A percentile compares a stretch with the other conserved stretches of the same genome.
phyloP scores from a whole-genome alignment of 1,140 invertebrate genomes.

The Pectinophora gossypiella region DNA sequence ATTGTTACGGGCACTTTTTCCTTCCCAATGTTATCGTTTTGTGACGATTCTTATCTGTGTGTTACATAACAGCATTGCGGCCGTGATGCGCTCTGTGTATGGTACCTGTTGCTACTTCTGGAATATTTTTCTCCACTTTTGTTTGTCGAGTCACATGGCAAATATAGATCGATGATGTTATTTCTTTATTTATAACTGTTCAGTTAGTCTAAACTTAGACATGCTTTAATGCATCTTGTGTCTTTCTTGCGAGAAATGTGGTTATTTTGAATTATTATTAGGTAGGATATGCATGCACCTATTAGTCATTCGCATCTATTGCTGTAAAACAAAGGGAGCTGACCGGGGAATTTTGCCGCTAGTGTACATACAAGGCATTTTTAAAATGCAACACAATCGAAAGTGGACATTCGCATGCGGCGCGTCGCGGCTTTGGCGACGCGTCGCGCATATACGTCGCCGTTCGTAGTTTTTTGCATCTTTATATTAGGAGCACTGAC shows the following conservation, averaged over 20 bases:
- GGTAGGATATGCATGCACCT: neutral
- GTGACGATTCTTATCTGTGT: neutral
- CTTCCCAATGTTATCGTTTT: neutral
- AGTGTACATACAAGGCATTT: slow-evolving; percentile 25
- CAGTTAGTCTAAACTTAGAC: too few species aligned
- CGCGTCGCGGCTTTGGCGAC: slow-evolving; percentile 29
- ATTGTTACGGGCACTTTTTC: slow-evolving; percentile 1
- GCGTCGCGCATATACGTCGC: slow-evolving; percentile 41
- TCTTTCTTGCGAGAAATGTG: too few species aligned
- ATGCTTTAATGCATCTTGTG: too few species aligned
- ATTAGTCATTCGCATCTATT: slow-evolving; percentile 3
- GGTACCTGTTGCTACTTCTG: too few species aligned
- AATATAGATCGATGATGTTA: too few species aligned
- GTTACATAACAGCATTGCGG: neutral
- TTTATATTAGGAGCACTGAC: slow-evolving; percentile 73
- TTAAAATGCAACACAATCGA: slow-evolving; percentile 60
- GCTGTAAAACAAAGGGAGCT: slow-evolving; percentile 25
- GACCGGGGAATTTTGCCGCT: slow-evolving; percentile 10
- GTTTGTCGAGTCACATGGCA: too few species aligned
- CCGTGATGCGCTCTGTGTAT: too few species aligned
- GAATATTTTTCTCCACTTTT: too few species aligned
- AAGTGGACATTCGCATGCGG: slow-evolving; percentile 60
- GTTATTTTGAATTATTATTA: slow-evolving; percentile 1
- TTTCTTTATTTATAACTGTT: too few species aligned
- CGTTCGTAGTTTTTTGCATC: slow-evolving; percentile 57